These are phyloP conservation scores for Sinelater perroti DNA, from an alignment of 2,888 invertebrate species.

Conservation along the genomic window DNA sequence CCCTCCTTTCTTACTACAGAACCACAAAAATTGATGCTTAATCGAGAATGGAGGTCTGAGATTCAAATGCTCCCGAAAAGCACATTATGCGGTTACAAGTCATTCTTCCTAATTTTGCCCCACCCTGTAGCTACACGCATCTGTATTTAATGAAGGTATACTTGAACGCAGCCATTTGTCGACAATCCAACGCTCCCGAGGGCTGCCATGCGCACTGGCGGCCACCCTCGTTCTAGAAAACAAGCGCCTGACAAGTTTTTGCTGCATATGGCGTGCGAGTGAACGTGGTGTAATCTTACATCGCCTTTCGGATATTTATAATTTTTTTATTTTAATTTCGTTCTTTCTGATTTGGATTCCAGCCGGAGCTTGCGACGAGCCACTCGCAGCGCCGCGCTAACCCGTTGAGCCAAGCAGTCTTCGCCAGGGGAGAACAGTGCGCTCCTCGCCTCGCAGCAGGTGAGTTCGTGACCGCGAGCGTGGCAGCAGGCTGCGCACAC, in stretches of 20 bases:
- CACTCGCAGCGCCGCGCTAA: no score
- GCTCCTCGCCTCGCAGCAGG: background rate
- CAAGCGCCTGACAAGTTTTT: slow-evolving; percentile 3
- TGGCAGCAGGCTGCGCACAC: slow-evolving; percentile 2
- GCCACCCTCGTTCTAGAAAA: slow-evolving; percentile 10
- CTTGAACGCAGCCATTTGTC: background rate
- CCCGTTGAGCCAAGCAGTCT: no score
- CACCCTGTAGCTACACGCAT: no score
- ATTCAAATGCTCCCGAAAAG: no score
- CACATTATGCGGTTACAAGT: no score
- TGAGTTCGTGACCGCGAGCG: background rate
- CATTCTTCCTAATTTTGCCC: no score
- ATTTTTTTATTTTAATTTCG: slow-evolving; percentile 8
- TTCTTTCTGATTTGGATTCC: background rate
- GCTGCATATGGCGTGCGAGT: slow-evolving; percentile 20
- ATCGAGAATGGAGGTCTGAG: no score
- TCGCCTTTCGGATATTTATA: slow-evolving; percentile 1
- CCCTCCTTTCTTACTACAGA: no score
- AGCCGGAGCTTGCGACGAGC: no score
- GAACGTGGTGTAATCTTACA: slow-evolving; percentile 24
- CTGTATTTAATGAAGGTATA: no score
- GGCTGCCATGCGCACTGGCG: slow-evolving; percentile 7
- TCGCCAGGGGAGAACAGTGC: background rate
- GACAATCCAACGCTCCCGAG: background rate
- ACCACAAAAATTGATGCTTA: no score